Percentiles rank a stretch among this genome's conserved stretches.
These are phyloP conservation scores for Oreochromis aureus DNA, from an alignment of 2,113 vertebrate species.

Conservation along the genomic window DNA sequence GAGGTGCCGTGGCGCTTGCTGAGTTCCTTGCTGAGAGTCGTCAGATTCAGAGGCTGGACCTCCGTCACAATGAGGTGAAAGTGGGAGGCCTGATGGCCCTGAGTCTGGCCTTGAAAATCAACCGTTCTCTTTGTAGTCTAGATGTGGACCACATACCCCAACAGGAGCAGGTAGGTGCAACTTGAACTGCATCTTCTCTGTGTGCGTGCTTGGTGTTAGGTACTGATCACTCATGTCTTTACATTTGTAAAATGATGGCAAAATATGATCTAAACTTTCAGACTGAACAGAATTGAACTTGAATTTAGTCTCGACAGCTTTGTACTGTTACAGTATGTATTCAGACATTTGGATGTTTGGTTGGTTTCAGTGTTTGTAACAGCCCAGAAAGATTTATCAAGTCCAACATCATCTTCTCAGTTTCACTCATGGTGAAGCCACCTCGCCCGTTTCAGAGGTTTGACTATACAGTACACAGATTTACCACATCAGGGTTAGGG, in stretches of 20 bases:
- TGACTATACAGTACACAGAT: background rate
- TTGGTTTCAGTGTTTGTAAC: background rate
- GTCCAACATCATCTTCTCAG: background rate
- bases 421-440: background rate
- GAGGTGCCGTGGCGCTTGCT: slow-evolving; percentile 61
- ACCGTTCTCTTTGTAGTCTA: slow-evolving; percentile 46
- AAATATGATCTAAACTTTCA: background rate
- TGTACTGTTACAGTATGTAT: background rate
- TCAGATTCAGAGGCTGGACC: slow-evolving; percentile 50
- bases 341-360: background rate
- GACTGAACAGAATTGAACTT: background rate
- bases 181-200: background rate
- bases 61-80: slow-evolving; percentile 54
- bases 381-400: background rate
- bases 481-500: too few relatives aligned
- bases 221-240: background rate
- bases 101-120: slow-evolving; percentile 52
- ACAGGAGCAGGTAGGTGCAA: slow-evolving; percentile 54
- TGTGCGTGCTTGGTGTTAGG: background rate
- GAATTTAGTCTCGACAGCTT: background rate
- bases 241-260: background rate
- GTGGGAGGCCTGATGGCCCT: slow-evolving; percentile 65
- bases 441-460: background rate
- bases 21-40: slow-evolving; percentile 62
- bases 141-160: slow-evolving; percentile 50